Evolutionary conservation across 2,888 invertebrate species (phyloP), one percentile per base, ranked within the genome.

Genomic region (Mythimna lalbum): DNA sequence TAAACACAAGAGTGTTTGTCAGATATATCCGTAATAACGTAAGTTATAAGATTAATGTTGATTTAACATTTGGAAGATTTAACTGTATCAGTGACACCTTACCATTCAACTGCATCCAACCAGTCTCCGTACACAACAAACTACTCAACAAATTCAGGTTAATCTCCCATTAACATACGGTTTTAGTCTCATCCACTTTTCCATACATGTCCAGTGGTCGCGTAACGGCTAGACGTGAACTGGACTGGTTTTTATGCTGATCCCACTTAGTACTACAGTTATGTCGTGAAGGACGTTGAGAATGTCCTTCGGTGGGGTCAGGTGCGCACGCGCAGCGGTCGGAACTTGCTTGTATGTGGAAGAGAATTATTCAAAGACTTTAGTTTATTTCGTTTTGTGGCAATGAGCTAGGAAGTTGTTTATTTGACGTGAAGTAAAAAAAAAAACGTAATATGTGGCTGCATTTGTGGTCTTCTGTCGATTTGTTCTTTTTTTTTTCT

Each of bases 151-250:
- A 23, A 78, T 75, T 73, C 80, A 74, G 78, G 67, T 71, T 75
- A 80, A 80, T 76, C 67, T 71, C 27, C 12, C 56, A 86, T 83
- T 80, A 81, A 52, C 83, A 85, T 86, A 79, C 61, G 73, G 55
- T 60, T 83, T 80, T 79, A 80, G 85, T 68, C 21, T 57, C 62
- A 73, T 72, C 77, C 52, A 72, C 69, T 71, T 73, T 27, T 62
- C 72, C 74, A 49, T 83, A 77, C 43, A 76, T 33, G 78, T 27
- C n/a, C 33, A 73, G 55, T 72, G 21, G 43, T 57, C 57, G 53
- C 56, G 33, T 84, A 84, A 82, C 85, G 75, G 80, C 63, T 55
- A n/a, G 39, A 66, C 69, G 49, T 62, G 69, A 63, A 65, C 49
- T 67, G 62, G 56, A 56, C 59, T 53, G 27, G 62, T 80, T 79